Conservation (phyloP, 2,888 invertebrate genomes). For the Dascillus cervinus region DNA sequence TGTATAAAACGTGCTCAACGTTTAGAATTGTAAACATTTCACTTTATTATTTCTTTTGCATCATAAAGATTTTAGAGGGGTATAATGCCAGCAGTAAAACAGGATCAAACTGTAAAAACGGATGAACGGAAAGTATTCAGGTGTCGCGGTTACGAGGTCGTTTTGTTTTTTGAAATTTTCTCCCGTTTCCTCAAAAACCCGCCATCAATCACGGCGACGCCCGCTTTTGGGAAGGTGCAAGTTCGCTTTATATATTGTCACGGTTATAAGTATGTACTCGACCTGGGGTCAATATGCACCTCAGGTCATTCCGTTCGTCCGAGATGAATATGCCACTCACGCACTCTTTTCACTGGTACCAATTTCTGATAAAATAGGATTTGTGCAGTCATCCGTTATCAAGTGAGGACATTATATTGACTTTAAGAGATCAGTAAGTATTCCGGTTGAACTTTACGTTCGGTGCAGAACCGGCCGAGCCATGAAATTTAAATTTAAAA, state of each 20-base stretch:
- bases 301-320: slow-evolving; percentile 8
- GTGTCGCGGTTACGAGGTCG: slow-evolving; percentile 8
- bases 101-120: slow-evolving; percentile 12
- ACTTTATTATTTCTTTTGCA: slow-evolving; percentile 13
- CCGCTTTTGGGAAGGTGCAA: no score
- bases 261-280: slow-evolving; percentile 14
- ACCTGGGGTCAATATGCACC: slow-evolving; percentile 10
- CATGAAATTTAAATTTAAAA: slow-evolving; percentile 20
- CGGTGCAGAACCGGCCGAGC: slow-evolving; percentile 15
- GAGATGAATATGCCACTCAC: slow-evolving; percentile 19
- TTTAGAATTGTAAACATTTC: slow-evolving; percentile 12
- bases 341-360: slow-evolving; percentile 22
- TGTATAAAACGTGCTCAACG: slow-evolving; percentile 6
- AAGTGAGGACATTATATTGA: slow-evolving; percentile 21
- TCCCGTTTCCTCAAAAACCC: no score
- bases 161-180: slow-evolving; percentile 9
- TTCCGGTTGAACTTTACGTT: slow-evolving; percentile 16
- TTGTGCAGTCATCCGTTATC: slow-evolving; percentile 22
- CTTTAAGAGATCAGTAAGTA: slow-evolving; percentile 20
- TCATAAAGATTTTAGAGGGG: slow-evolving; percentile 12
- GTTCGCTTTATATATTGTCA: slow-evolving; percentile 13
- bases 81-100: slow-evolving; percentile 10
- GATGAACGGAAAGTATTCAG: slow-evolving; percentile 9
- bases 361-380: slow-evolving; percentile 22
- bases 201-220: no score